phyloP scores from a whole-genome alignment of 2,797 vertebrate genomes.

The Propithecus deckenii region DNA sequence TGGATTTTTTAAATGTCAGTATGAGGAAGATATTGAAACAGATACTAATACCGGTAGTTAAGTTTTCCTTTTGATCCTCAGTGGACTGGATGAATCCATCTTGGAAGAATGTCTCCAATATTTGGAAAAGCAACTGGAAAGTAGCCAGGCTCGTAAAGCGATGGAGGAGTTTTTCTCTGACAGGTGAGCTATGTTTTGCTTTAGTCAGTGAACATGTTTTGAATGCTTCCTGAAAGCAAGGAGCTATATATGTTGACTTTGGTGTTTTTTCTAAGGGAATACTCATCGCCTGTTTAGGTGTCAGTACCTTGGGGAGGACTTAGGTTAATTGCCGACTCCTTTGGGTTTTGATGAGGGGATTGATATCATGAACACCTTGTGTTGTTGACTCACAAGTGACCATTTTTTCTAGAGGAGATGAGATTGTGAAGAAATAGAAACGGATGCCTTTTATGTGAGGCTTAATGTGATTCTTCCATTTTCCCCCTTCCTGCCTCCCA shows the following conservation, averaged over 20 bases:
- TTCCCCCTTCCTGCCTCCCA: constrained; percentile 69
- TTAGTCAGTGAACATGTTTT: not conserved
- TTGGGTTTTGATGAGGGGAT: not conserved
- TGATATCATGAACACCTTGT: not conserved
- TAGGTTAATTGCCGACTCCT: not conserved
- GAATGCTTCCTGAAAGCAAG: not conserved
- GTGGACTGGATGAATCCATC: constrained; percentile 96
- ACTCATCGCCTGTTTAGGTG: not conserved
- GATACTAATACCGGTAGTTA: not conserved
- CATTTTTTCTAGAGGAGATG: not conserved
- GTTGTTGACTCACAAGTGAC: not conserved
- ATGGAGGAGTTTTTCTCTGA: constrained; percentile 99
- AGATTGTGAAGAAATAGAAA: constrained; percentile 27
- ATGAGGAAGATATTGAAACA: not conserved
- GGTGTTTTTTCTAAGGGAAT: not conserved
- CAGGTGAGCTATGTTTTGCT: constrained; percentile 85
- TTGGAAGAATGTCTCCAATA: constrained; percentile 98
- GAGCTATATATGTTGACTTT: not conserved
- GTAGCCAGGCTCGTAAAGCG: constrained; percentile 96
- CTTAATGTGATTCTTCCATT: constrained; percentile 58
- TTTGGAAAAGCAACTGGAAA: constrained; percentile 97
- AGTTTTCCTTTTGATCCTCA: constrained; percentile 75
- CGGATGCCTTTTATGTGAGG: constrained; percentile 36
- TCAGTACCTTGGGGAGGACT: not conserved
- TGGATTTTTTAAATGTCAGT: constrained; percentile 10